A percentile compares a stretch with the other conserved stretches of the same genome.
These are phyloP conservation scores for Herpailurus yagouaroundi DNA, from an alignment of 2,113 vertebrate genomes.

Conservation along the genomic window DNA sequence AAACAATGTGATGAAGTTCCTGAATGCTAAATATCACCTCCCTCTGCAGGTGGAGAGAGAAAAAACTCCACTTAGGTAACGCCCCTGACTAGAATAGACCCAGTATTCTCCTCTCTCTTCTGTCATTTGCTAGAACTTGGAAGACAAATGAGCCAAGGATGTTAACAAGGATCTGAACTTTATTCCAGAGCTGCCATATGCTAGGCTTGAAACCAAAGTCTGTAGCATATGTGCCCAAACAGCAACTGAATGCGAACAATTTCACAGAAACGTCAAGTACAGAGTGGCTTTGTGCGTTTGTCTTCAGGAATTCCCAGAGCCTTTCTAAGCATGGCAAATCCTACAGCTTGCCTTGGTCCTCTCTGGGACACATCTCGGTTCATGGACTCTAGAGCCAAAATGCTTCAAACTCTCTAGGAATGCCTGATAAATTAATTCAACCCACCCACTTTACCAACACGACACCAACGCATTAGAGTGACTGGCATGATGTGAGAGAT, in stretches of 20 bases:
- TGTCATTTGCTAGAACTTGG: constrained; percentile 56
- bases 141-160: constrained; percentile 51
- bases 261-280: neutral
- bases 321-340: neutral
- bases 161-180: constrained; percentile 67
- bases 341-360: neutral
- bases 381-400: neutral
- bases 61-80: constrained; percentile 48
- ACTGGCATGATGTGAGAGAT: neutral
- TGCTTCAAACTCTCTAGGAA: neutral
- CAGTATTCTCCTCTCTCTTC: constrained; percentile 31
- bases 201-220: constrained; percentile 46
- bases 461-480: neutral
- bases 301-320: constrained; percentile 24
- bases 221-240: constrained; percentile 59
- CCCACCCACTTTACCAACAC: neutral
- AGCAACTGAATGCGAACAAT: constrained; percentile 53
- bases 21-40: neutral
- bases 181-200: constrained; percentile 75
- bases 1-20: neutral
- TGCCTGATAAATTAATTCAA: neutral
- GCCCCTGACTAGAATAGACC: constrained; percentile 26
- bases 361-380: neutral
- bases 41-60: neutral
- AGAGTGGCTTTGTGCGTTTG: neutral